phyloP scores from a whole-genome alignment of 1,140 invertebrate species.

The Patella vulgata region DNA sequence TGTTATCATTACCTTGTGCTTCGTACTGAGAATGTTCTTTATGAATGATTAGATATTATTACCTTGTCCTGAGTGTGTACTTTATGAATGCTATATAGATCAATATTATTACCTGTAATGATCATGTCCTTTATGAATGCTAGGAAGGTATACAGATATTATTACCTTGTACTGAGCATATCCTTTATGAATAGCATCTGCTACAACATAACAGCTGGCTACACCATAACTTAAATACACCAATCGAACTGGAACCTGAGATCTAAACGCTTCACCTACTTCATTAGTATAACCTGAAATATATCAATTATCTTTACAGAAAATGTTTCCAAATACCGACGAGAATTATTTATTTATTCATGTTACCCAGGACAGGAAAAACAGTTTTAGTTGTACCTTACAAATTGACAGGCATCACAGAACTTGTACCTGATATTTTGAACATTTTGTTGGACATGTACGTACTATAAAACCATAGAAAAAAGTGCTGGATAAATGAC shows the following conservation, averaged over 20 bases:
- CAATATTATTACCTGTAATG: too few relatives aligned
- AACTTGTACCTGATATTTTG: not conserved
- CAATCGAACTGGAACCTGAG: constrained; percentile 77
- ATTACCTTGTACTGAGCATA: constrained; percentile 75
- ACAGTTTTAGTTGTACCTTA: not conserved
- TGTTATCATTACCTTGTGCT: too few relatives aligned
- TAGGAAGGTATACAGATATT: not conserved
- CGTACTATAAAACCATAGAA: not conserved
- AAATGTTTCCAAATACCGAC: not conserved
- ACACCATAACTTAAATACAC: constrained; percentile 84
- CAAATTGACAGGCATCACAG: not conserved
- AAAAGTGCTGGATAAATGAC: not conserved
- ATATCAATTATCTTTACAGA: constrained; percentile 21
- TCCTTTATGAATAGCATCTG: constrained; percentile 87
- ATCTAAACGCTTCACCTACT: constrained; percentile 91
- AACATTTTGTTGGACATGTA: not conserved
- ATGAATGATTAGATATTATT: too few relatives aligned
- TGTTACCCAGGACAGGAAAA: too few relatives aligned
- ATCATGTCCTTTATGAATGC: too few relatives aligned
- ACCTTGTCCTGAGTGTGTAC: too few relatives aligned
- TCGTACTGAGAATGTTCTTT: too few relatives aligned
- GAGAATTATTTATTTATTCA: too few relatives aligned
- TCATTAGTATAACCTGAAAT: constrained; percentile 93
- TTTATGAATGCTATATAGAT: too few relatives aligned
- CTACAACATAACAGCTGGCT: constrained; percentile 85